A percentile compares a stretch with the other conserved stretches of the same genome.
phyloP scores from a whole-genome alignment of 1,140 invertebrate species.

The Phortica variegata region DNA sequence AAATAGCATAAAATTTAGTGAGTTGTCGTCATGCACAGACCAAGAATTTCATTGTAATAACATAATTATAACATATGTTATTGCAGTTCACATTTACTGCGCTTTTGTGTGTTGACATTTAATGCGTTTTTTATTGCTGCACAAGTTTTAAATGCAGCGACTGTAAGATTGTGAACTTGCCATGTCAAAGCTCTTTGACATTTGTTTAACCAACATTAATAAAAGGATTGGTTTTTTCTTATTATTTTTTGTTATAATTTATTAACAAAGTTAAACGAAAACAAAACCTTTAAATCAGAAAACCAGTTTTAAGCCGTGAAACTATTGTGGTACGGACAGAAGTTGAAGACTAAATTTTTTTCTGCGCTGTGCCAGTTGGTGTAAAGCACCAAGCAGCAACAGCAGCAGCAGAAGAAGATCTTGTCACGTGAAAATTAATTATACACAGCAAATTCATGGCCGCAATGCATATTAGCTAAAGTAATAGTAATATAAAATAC shows the following conservation, averaged over 20 bases:
- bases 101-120: no score
- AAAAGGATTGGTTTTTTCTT: background rate
- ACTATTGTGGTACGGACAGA: no score
- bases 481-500: background rate
- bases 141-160: background rate
- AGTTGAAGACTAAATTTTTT: no score
- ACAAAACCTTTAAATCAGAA: no score
- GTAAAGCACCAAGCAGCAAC: conserved; percentile 1
- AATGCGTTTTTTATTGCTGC: background rate
- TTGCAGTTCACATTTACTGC: conserved; percentile 6
- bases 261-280: background rate
- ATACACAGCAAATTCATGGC: no score
- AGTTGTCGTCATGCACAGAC: background rate
- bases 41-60: background rate
- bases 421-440: background rate
- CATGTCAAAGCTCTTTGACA: background rate
- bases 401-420: background rate
- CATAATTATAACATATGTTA: conserved; percentile 8
- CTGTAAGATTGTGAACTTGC: background rate
- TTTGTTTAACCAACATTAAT: background rate
- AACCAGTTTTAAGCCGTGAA: no score
- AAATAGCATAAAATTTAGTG: background rate
- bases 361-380: conserved; percentile 14
- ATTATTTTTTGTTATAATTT: background rate
- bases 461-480: background rate